Evolutionary conservation across 2,888 invertebrate species (phyloP).

Genomic region (Mycalesis mineus): DNA sequence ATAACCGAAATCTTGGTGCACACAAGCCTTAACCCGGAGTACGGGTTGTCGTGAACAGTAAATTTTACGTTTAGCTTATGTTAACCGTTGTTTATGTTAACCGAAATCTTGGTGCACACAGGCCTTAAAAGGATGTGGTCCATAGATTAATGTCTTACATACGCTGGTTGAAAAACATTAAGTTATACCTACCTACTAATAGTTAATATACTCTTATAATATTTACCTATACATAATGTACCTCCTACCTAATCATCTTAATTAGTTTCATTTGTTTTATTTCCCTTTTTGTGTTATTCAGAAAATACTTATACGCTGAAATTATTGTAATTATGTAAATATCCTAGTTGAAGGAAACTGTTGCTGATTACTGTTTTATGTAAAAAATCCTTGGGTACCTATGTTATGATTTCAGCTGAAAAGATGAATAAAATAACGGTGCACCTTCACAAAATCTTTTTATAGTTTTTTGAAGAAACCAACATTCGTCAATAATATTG

Average conservation of each 20-base stretch:
- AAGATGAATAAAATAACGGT: no score
- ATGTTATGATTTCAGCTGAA: no score
- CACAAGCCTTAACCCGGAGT: no score
- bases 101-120: no score
- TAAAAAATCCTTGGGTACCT: no score
- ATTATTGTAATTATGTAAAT: conserved; percentile 4
- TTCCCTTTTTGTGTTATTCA: neutral
- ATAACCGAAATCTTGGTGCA: no score
- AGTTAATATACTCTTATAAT: neutral
- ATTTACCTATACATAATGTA: neutral
- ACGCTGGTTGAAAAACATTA: neutral
- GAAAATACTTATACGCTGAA: neutral
- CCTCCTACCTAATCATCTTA: neutral
- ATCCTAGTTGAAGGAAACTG: neutral
- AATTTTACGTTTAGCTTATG: no score
- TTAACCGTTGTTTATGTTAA: no score
- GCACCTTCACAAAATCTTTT: no score
- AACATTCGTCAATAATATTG: no score
- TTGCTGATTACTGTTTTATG: neutral
- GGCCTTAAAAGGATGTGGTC: neutral
- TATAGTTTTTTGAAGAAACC: no score
- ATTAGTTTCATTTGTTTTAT: neutral
- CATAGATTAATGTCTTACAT: neutral
- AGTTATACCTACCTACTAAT: neutral
- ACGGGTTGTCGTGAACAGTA: no score